These are phyloP conservation scores for Neodiprion lecontei DNA, from an alignment of 1,140 invertebrate species.

Conservation along the genomic window DNA sequence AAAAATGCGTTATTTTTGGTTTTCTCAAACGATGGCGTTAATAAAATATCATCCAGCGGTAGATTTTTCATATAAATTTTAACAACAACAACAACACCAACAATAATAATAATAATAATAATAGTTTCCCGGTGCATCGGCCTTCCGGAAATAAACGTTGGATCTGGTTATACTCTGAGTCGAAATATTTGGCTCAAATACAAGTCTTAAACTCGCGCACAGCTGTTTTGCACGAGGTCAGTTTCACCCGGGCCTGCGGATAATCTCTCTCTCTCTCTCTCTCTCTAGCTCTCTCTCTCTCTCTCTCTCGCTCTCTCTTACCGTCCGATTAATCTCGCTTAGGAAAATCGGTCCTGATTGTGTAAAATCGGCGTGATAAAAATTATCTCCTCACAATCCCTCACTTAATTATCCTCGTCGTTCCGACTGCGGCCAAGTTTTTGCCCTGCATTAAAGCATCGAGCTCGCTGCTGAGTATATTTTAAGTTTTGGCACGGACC, in stretches of 20 bases:
- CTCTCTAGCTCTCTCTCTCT: slow-evolving; percentile 13
- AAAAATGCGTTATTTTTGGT: no score
- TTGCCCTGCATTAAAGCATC: no score
- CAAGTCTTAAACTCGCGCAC: neutral
- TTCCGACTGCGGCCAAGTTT: no score
- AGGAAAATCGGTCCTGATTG: neutral
- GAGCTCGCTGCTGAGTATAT: no score
- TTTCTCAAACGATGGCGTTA: no score
- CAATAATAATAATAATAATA: neutral
- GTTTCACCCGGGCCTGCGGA: slow-evolving; percentile 29
- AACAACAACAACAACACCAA: no score
- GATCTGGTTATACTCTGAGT: neutral
- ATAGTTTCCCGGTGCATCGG: neutral
- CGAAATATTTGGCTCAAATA: neutral
- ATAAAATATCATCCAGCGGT: no score
- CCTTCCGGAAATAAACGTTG: neutral
- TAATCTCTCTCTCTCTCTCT: slow-evolving; percentile 14
- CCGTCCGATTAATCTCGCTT: neutral
- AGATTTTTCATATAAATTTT: no score
- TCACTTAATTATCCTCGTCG: no score
- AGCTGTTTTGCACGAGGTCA: neutral
- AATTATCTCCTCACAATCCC: neutral
- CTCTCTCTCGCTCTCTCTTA: slow-evolving; percentile 4
- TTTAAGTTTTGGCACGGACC: no score
- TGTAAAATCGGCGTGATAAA: neutral